Base-by-base conservation (phyloP, 2,797 vertebrate species). In the Protosalanx chinensis region DNA sequence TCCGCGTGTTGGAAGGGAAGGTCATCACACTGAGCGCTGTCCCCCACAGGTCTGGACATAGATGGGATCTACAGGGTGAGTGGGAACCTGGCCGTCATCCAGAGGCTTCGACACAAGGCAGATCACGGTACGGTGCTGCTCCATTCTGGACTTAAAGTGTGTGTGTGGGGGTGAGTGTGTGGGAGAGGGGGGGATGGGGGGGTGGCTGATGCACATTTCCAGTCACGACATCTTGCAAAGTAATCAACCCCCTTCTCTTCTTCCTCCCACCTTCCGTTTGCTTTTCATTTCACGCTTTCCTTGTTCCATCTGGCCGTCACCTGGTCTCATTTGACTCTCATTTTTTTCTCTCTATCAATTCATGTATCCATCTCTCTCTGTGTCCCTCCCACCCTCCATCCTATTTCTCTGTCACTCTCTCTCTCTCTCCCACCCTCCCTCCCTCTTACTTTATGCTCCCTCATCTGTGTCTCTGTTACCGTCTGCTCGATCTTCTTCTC, bases 51-150 rank as follows among this genome's bases (percentile, higher is more conserved):
- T 72, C 85, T 98, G 83, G 92, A 95, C 71, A 91, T 95, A 0
- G 96, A 98, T 0, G 96, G 96, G n/a, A 91, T 98, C 67, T 98
- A 98, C 88, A 90, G 97, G 73, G 94, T 97, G 74, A 98, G 94
- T 0, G 97, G 97, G 20, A 98, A 98, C 88, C 82, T 98, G 82
- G 96, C 97, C 8, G 94, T 95, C 72, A 95, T 97, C 84, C 96
- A 98, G 91, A 97, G 88, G 53, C 91, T 98, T 49, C 92, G 96
- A 73, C 92, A 96, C 82, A 95, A 93, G 81, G 96, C 94, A 30
- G 95, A 98, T 80, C 97, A 95, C 0, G 95, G 96, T 98, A 82
- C 87, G 90, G 72, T n/a, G 5, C 33, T n/a, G 35, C 8, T 5
- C 6, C 37, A 3, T n/a, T 8, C 33, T 5, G 2, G 37, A 35